phyloP scores from a whole-genome alignment of 1,140 invertebrate genomes.

The Orchestia grillus region DNA sequence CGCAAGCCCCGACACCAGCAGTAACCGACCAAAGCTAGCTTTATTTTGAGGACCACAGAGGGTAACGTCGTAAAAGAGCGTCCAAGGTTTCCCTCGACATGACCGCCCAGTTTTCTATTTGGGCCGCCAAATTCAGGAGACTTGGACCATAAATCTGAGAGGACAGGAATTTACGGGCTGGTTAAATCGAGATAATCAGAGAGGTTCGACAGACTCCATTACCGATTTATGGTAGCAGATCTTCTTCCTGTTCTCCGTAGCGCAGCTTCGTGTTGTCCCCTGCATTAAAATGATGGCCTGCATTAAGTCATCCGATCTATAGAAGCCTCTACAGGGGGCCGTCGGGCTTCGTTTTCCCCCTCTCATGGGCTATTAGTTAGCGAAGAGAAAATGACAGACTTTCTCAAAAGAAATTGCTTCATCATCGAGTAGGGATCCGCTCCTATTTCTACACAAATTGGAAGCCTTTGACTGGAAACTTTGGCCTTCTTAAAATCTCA shows the following conservation, averaged over 20 bases:
- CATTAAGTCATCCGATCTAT: conserved; percentile 21
- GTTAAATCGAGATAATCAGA: conserved; percentile 56
- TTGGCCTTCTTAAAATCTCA: background rate
- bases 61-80: background rate
- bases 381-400: background rate
- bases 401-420: conserved; percentile 9
- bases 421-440: background rate
- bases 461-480: background rate
- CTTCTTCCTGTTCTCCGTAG: conserved; percentile 48
- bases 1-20: background rate
- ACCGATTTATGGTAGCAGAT: conserved; percentile 52
- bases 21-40: background rate
- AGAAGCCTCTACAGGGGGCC: background rate
- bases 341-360: background rate
- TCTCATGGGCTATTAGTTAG: background rate
- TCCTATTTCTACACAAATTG: background rate
- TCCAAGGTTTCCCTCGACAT: conserved; percentile 10
- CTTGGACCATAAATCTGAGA: conserved; percentile 47
- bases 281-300: conserved; percentile 43
- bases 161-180: conserved; percentile 54
- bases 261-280: conserved; percentile 45
- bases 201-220: conserved; percentile 55
- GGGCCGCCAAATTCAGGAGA: conserved; percentile 51
- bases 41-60: background rate
- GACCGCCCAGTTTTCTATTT: conserved; percentile 50